Evolutionary conservation across 2,888 invertebrate species (phyloP).

Genomic region (Sylvicola fuscatus): DNA sequence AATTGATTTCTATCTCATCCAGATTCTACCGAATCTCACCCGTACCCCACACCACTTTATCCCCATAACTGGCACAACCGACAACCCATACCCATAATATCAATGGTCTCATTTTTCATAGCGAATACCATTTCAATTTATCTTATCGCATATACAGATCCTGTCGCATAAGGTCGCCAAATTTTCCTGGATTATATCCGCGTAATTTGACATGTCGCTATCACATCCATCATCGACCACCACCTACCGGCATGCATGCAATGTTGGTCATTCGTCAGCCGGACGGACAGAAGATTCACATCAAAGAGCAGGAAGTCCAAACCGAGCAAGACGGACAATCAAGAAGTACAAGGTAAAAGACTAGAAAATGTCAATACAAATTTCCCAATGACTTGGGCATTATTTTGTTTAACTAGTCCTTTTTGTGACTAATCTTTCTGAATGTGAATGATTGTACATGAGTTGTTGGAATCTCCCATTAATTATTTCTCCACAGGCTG

Average conservation of each 20-base stretch:
- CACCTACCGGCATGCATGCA: conserved; percentile 51
- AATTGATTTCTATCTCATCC: too few relatives aligned
- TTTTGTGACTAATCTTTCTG: conserved; percentile 2
- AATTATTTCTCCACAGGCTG: conserved; percentile 30
- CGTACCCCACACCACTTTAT: too few relatives aligned
- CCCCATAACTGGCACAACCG: too few relatives aligned
- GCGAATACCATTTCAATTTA: background rate
- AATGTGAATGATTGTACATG: too few relatives aligned
- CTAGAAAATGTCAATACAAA: too few relatives aligned
- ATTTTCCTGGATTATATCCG: conserved; percentile 79
- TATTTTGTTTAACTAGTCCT: background rate
- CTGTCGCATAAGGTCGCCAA: conserved; percentile 68
- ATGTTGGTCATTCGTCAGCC: conserved; percentile 55
- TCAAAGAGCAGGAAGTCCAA: conserved; percentile 48
- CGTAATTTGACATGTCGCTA: conserved; percentile 69
- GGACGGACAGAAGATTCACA: conserved; percentile 57
- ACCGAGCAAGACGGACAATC: conserved; percentile 46
- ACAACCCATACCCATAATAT: background rate
- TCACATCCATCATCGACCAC: conserved; percentile 30
- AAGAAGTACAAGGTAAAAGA: too few relatives aligned
- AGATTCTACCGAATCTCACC: too few relatives aligned
- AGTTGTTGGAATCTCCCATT: too few relatives aligned
- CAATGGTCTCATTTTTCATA: background rate
- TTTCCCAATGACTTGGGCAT: too few relatives aligned
- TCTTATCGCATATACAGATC: conserved; percentile 13